Evolutionary conservation across 2,113 vertebrate genomes (phyloP), one percentile per base, ranked within the genome.

Genomic region (Megalops atlanticus): DNA sequence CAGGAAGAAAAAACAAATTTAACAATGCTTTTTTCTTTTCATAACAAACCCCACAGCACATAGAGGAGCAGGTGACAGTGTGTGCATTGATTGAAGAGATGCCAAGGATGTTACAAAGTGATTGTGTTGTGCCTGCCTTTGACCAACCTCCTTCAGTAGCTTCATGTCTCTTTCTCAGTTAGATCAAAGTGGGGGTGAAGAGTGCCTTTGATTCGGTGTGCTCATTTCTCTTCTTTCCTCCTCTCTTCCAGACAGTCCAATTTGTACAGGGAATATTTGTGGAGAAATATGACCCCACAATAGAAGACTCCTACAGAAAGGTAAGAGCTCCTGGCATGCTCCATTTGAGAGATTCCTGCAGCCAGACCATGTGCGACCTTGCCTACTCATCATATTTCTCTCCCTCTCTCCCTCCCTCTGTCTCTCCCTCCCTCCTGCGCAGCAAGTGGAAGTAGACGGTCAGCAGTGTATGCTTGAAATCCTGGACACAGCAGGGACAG

Each of bases 241-340:
- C 0, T 85, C 33, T 45, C 81, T 81, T 88, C 80, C 85, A 99
- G 98, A 99, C 98, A 83, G 98, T 99, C 90, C 98, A 99, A 82
- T 99, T 99, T 86, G 98, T 99, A 93, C 98, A 99, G 93, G 98
- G 98, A 92, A 99, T 99, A 93, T 99, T 99, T 94, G 98, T 99
- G 90, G 98, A 99, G 92, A 99, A 99, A 89, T 99, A 99, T 90
- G 98, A 99, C 88, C 98, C 98, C 84, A 99, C 98, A 95, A 99
- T 99, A 96, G 98, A 99, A 95, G 98, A 99, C 87, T 99, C 98
- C 0, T 99, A 99, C 94, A 97, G 98, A 95, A 99, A 99, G 97
- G 98, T 97, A 92, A 91, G 83, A 80, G 77, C 8, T 38, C n/a
- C 41, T 4, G 16, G 31, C 4, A 33, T 7, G 31, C 68, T 73